These are phyloP conservation scores for Chiridota heheva DNA, from an alignment of 35 echinoderm and acorn worm genomes.

Conservation along the genomic window DNA sequence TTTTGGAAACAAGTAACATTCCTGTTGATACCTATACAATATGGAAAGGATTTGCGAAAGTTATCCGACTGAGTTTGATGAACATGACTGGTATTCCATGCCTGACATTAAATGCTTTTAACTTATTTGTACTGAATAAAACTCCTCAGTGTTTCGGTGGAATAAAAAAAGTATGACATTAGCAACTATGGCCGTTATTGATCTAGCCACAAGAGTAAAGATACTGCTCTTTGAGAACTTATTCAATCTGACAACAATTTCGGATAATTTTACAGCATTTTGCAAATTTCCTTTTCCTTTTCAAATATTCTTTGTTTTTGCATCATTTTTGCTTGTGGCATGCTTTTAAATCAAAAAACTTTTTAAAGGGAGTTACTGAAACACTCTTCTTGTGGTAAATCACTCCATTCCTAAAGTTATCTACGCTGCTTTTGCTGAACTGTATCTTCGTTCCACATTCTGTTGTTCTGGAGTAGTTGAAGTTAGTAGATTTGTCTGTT, in stretches of 20 bases:
- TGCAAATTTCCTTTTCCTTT: not conserved
- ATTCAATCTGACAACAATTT: not conserved
- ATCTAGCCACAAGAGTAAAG: slow-evolving; percentile 1
- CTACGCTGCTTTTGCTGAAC: too few species aligned
- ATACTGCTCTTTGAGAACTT: slow-evolving; percentile 1
- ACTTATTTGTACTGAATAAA: slow-evolving; percentile 6
- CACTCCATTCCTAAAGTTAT: too few species aligned
- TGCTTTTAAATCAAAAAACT: too few species aligned
- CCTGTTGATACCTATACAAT: too few species aligned
- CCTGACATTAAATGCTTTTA: slow-evolving; percentile 2
- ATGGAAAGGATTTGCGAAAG: too few species aligned
- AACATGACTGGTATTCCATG: slow-evolving; percentile 13
- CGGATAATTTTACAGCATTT: not conserved
- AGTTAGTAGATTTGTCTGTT: too few species aligned
- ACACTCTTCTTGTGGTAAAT: too few species aligned
- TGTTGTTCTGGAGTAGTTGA: too few species aligned
- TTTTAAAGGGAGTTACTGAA: too few species aligned
- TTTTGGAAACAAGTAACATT: too few species aligned
- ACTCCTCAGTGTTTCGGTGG: slow-evolving; percentile 24
- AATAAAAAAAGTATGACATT: slow-evolving; percentile 11
- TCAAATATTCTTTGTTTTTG: slow-evolving; percentile 16
- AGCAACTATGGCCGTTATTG: slow-evolving; percentile 4
- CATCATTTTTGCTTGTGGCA: slow-evolving; percentile 16
- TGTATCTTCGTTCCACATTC: too few species aligned
- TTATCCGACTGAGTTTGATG: too few species aligned